Evolutionary conservation across 2,797 vertebrate genomes (phyloP).

Genomic region (Myioborus melanocephalus): DNA sequence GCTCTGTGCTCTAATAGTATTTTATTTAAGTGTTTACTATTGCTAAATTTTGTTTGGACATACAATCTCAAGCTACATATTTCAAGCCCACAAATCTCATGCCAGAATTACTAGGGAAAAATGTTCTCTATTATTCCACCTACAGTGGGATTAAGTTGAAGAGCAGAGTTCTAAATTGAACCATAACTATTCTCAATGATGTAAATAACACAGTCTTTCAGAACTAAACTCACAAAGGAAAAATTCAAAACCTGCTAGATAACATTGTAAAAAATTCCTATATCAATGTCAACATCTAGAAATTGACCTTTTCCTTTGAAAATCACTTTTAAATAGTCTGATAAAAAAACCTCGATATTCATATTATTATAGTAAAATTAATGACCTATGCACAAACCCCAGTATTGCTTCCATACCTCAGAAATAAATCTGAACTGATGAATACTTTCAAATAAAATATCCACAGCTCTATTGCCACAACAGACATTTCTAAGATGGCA

Average conservation of each 20-base stretch:
- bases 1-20: not conserved
- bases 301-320: not conserved
- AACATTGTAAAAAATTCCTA: not conserved
- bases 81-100: not conserved
- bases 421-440: slow-evolving; percentile 1
- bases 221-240: not conserved
- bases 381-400: not conserved
- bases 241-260: not conserved
- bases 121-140: not conserved
- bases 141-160: not conserved
- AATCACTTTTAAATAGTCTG: not conserved
- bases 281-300: not conserved
- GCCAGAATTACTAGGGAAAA: not conserved
- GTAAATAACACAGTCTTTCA: not conserved
- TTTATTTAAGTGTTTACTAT: not conserved
- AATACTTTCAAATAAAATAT: slow-evolving; percentile 31
- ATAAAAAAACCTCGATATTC: not conserved
- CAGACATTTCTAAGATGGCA: not conserved
- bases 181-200: not conserved
- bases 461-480: not conserved
- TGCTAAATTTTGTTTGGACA: not conserved
- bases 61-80: not conserved
- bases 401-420: not conserved
- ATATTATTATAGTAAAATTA: not conserved
- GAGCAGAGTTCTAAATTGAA: not conserved